Evolutionary conservation across 2,797 vertebrate genomes (phyloP), one percentile per base, ranked within the genome.

Genomic region (Carapus acus): DNA sequence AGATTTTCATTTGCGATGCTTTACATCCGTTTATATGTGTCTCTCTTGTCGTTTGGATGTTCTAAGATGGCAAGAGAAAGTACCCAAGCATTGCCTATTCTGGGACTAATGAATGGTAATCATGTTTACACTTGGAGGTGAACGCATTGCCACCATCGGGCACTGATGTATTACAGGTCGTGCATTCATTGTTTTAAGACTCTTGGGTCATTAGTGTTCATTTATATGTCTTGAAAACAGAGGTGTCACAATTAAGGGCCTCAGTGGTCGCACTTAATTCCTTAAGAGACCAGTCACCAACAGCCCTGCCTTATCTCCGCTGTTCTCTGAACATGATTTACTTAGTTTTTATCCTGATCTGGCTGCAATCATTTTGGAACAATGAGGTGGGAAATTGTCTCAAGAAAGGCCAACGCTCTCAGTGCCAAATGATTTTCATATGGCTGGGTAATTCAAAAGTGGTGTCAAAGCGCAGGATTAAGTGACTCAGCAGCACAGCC

Each of bases 391-490:
- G 17, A 56, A 50, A 62, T 45, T 48, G 58, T 67, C 68, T 59
- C 7, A 48, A 71, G 67, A 66, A 71, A 44, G 65, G 53, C 57
- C 2, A 9, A 54, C 50, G 54, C 74, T 62, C 63, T 51, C 60
- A 45, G 76, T 76, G 78, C 58, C 50, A 49, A 74, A 76, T 68
- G 64, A 69, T 69, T 78, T 79, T 77, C 43, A 77, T 76, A 69
- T 43, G 60, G 69, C 55, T n/a, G n/a, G n/a, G n/a, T 40, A 39
- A 49, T 69, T 4, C 24, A 83, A 80, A 82, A 67, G 72, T 76
- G 85, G 79, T 75, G 77, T 87, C 81, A 83, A 78, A 77, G 62
- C 62, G 65, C 74, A 61, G 85, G 84, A 86, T 87, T 87, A 86
- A 79, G 75, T 76, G 79, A 80, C 60, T 84, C 73, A 71, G 48